Evolutionary conservation across 2,113 vertebrate genomes (phyloP).

Genomic region (Calonectris borealis): DNA sequence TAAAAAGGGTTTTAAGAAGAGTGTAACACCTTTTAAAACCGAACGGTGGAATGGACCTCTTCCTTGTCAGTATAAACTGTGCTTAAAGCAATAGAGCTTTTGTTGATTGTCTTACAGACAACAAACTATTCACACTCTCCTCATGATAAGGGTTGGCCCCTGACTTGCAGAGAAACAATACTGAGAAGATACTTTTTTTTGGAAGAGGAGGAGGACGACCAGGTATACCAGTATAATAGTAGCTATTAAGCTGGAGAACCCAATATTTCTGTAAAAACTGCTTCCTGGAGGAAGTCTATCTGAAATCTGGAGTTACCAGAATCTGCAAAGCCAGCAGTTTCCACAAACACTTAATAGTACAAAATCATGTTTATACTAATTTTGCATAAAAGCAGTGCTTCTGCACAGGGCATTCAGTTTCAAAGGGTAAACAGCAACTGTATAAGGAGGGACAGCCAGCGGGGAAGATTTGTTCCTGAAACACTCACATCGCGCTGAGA

Average conservation of each 20-base stretch:
- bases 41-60: background rate
- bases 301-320: background rate
- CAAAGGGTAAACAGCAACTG: background rate
- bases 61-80: background rate
- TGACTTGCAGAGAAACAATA: background rate
- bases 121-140: background rate
- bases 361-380: background rate
- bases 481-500: background rate
- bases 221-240: background rate
- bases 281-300: background rate
- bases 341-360: background rate
- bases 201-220: background rate
- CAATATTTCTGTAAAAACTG: background rate
- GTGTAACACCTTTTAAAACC: background rate
- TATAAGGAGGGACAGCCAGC: background rate
- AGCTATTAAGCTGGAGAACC: background rate
- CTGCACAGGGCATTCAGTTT: background rate
- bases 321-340: background rate
- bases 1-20: background rate
- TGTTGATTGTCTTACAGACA: background rate
- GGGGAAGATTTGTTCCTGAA: background rate
- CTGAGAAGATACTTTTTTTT: background rate
- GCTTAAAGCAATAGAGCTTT: background rate
- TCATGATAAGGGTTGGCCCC: background rate
- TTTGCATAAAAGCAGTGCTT: background rate